phyloP scores from a whole-genome alignment of 2,113 vertebrate genomes.

The Syngnathus scovelli region DNA sequence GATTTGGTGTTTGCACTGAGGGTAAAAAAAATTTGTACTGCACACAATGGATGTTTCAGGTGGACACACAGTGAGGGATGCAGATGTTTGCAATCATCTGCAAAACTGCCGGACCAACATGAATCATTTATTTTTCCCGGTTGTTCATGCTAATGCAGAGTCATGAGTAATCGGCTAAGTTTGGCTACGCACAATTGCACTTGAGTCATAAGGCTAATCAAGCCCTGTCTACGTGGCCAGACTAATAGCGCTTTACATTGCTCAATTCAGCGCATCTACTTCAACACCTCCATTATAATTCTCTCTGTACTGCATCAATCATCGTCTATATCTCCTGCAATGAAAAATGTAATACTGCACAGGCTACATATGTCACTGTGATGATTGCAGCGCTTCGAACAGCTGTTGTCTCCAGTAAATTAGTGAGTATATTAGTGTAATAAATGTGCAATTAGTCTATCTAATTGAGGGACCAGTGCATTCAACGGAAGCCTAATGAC shows the following conservation, averaged over 20 bases:
- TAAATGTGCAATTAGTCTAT: conserved; percentile 11
- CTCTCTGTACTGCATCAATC: conserved; percentile 4
- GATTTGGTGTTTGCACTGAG: not conserved
- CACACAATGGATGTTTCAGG: not conserved
- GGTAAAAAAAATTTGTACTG: not conserved
- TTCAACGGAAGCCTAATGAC: not conserved
- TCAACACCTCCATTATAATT: conserved; percentile 14
- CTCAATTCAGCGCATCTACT: conserved; percentile 21
- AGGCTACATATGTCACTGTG: not conserved
- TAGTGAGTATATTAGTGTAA: conserved; percentile 1
- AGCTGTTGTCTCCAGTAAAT: conserved; percentile 6
- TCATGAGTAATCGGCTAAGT: conserved; percentile 27
- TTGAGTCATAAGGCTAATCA: conserved; percentile 35
- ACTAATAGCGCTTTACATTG: conserved; percentile 15
- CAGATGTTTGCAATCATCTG: not conserved
- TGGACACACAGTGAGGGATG: not conserved
- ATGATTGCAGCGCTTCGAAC: not conserved
- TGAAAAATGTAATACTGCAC: not conserved
- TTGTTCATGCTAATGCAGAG: conserved; percentile 26
- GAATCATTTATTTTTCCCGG: conserved; percentile 11
- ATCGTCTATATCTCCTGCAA: not conserved
- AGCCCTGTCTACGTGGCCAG: conserved; percentile 31
- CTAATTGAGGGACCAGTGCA: not conserved
- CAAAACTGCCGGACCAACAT: not conserved
- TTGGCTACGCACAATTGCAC: conserved; percentile 34